phyloP scores from a whole-genome alignment of 2,888 invertebrate species.

The Microplitis deprimator region DNA sequence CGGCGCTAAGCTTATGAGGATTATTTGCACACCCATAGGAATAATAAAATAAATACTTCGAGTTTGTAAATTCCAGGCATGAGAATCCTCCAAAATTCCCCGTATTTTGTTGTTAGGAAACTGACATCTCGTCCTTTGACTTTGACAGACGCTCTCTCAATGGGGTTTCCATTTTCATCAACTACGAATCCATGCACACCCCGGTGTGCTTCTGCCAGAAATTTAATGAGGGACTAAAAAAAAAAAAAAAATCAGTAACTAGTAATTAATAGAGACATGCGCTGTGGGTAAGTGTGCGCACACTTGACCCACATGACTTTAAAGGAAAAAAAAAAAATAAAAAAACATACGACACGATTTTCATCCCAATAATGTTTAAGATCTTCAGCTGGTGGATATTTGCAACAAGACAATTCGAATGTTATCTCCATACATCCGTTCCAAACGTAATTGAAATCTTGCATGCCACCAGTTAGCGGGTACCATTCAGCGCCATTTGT shows the following conservation, averaged over 20 bases:
- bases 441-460: slow-evolving; percentile 95
- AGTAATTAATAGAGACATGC: background rate
- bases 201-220: slow-evolving; percentile 87
- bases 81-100: slow-evolving; percentile 95
- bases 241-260: slow-evolving; percentile 26
- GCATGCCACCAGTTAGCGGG: slow-evolving; percentile 91
- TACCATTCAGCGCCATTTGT: slow-evolving; percentile 97
- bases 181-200: slow-evolving; percentile 91
- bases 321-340: slow-evolving; percentile 44
- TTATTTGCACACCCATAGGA: background rate
- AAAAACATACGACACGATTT: slow-evolving; percentile 81
- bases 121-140: slow-evolving; percentile 87
- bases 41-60: slow-evolving; percentile 75
- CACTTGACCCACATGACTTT: slow-evolving; percentile 59
- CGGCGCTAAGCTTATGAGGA: background rate
- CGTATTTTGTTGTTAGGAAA: slow-evolving; percentile 89
- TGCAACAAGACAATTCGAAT: slow-evolving; percentile 94
- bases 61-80: slow-evolving; percentile 89
- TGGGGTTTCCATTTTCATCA: slow-evolving; percentile 83
- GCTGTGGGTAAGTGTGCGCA: too few relatives aligned
- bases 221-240: slow-evolving; percentile 83
- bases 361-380: slow-evolving; percentile 90
- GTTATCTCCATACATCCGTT: slow-evolving; percentile 97
- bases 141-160: slow-evolving; percentile 84
- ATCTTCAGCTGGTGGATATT: slow-evolving; percentile 87